A percentile compares a stretch with the other conserved stretches of the same genome.
These are phyloP conservation scores for Garrulus glandarius DNA, from an alignment of 2,797 vertebrate genomes.

Conservation along the genomic window DNA sequence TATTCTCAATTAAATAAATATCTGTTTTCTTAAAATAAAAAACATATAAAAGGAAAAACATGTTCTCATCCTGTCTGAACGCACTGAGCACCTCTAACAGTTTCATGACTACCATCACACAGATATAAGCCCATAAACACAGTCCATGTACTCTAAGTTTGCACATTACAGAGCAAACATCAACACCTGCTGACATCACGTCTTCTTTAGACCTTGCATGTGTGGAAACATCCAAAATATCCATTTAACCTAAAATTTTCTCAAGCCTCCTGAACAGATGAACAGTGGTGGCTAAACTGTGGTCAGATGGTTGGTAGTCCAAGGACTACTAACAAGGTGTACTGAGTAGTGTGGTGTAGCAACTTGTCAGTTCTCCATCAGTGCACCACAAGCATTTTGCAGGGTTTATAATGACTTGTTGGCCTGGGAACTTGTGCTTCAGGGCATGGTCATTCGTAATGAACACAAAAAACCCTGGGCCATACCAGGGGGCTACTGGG, in stretches of 20 bases:
- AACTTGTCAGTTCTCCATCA: neutral
- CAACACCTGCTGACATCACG: neutral
- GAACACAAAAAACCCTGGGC: neutral
- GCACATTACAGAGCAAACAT: neutral
- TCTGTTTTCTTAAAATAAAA: neutral
- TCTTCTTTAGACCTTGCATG: neutral
- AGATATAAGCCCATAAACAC: neutral
- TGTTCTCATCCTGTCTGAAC: neutral
- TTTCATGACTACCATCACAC: neutral
- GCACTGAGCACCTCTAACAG: neutral
- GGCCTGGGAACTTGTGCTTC: neutral
- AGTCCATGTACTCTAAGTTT: neutral
- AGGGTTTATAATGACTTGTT: neutral
- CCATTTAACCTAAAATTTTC: neutral
- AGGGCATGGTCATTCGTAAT: neutral
- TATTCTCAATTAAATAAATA: neutral
- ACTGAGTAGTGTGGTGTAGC: neutral
- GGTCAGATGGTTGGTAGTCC: neutral
- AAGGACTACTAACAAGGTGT: neutral
- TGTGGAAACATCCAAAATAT: neutral
- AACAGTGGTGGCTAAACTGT: neutral
- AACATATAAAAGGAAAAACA: neutral
- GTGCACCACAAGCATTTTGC: neutral
- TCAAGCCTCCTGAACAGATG: neutral
- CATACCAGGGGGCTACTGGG: neutral